phyloP scores from a whole-genome alignment of 2,888 invertebrate species.

The Matsumyia berberina region DNA sequence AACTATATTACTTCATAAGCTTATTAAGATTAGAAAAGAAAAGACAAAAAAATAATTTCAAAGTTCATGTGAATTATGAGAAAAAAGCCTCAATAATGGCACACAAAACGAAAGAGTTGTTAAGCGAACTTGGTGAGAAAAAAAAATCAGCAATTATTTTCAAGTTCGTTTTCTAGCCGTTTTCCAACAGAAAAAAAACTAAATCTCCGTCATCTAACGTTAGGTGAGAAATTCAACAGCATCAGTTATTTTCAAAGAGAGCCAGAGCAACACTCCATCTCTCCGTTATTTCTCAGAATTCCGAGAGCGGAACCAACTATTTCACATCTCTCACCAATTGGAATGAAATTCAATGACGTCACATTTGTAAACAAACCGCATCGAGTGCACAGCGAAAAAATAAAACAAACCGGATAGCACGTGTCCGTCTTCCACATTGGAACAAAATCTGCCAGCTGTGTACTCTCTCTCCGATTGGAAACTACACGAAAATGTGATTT shows the following conservation, averaged over 20 bases:
- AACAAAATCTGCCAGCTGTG: slow-evolving; percentile 29
- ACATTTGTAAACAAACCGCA: slow-evolving; percentile 69
- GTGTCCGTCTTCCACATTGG: slow-evolving; percentile 61
- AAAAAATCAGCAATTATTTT: slow-evolving; percentile 24
- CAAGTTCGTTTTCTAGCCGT: slow-evolving; percentile 37
- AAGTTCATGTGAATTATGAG: slow-evolving; percentile 8
- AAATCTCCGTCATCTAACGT: slow-evolving; percentile 16
- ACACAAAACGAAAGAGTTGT: slow-evolving; percentile 54
- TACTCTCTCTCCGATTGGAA: slow-evolving; percentile 57
- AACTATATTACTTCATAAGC: slow-evolving; percentile 55
- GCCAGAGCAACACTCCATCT: slow-evolving; percentile 12
- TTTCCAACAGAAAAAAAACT: background rate
- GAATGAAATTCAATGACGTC: slow-evolving; percentile 55
- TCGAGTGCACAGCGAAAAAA: background rate
- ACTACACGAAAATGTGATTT: slow-evolving; percentile 40
- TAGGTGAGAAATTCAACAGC: slow-evolving; percentile 26
- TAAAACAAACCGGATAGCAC: slow-evolving; percentile 47
- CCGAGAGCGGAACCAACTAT: slow-evolving; percentile 36
- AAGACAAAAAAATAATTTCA: slow-evolving; percentile 8
- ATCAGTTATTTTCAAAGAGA: slow-evolving; percentile 24
- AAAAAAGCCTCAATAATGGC: background rate
- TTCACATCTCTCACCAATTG: slow-evolving; percentile 35
- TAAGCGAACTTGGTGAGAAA: slow-evolving; percentile 41
- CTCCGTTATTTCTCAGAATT: slow-evolving; percentile 62
- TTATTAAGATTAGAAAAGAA: slow-evolving; percentile 20